A percentile compares a stretch with the other conserved stretches of the same genome.
Conservation (phyloP, 2,888 invertebrate genomes). For the Imbricaverruca yamaguchii region DNA sequence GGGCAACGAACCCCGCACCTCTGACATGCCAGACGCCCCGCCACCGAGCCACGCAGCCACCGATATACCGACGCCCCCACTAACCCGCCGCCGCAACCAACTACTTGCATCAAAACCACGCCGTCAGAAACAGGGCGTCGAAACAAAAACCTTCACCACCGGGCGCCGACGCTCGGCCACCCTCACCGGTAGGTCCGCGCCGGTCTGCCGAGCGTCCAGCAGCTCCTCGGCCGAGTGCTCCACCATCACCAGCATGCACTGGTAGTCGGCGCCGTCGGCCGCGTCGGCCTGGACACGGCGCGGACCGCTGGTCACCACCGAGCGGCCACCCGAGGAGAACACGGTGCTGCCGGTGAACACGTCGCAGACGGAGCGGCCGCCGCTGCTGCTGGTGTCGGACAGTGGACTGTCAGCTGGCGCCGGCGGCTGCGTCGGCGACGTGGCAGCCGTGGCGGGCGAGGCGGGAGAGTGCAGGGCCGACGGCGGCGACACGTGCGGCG, state of each 20-base stretch:
- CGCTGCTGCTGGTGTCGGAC: neutral
- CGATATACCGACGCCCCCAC: too few relatives aligned
- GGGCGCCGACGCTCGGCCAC: neutral
- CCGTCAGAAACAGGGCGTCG: too few relatives aligned
- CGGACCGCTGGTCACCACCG: neutral
- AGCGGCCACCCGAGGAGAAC: neutral
- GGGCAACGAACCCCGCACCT: too few relatives aligned
- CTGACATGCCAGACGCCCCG: too few relatives aligned
- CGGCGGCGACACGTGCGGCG: neutral
- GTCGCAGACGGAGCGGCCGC: neutral
- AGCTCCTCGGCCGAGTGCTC: neutral
- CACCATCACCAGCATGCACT: slow-evolving; percentile 6
- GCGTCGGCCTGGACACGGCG: neutral
- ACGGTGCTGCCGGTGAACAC: neutral
- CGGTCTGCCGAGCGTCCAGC: neutral
- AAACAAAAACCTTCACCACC: too few relatives aligned
- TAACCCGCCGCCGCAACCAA: too few relatives aligned
- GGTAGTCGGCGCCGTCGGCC: neutral
- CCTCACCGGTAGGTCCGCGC: neutral
- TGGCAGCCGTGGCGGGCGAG: neutral
- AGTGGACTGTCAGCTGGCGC: neutral
- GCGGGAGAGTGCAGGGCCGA: neutral
- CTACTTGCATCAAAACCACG: too few relatives aligned
- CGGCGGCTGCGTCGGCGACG: too few relatives aligned
- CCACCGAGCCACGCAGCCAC: too few relatives aligned